Evolutionary conservation across 2,113 vertebrate species (phyloP), one percentile per base, ranked within the genome.

Genomic region (Arothron firmamentum): DNA sequence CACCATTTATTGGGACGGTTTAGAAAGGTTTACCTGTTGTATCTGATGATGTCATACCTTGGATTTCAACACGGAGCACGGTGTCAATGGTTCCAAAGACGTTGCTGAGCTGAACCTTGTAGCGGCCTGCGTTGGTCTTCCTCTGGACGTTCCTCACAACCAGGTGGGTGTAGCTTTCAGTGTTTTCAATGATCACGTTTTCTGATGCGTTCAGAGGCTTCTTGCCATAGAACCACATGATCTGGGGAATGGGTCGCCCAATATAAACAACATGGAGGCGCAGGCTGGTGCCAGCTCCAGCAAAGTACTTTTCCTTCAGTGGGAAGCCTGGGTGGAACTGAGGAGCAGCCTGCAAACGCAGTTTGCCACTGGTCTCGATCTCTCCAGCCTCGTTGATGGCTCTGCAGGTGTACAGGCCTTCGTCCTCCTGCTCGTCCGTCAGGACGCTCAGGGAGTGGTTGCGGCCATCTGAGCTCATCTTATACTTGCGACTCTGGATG

Each of bases 391-490:
- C 95, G 56, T 99, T 99, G 62, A 91, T 85, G 67, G 95, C 97
- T 72, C 88, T 88, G 69, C 96, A 99, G n/a, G 93, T 98, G 75
- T 99, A 99, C 59, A 94, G 20, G 7, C 97, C 97, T 90, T 99
- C 97, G 54, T 99, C 97, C 75, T 99, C 97, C 79, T 99, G 97
- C 77, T 99, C 96, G 4, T 99, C 96, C 16, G 96, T 96, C 74
- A 94, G 72, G 59, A 99, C 88, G 52, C 92, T 94, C 47, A 99
- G 83, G 1, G 94, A 94, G 73, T 99, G 97, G 77, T 92, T 96
- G 56, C 97, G 94, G 57, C 97, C 97, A 58, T 99, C 97, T 51
- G 96, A 98, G 43, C 95, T 98, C 94, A 94, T 97, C 88, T 98
- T 99, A 85, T 98, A 99, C 86, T 99, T 99, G 81, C 97, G 93